Evolutionary conservation across 1,140 invertebrate genomes (phyloP), one percentile per base, ranked within the genome.

Genomic region (Drosophila ambigua): DNA sequence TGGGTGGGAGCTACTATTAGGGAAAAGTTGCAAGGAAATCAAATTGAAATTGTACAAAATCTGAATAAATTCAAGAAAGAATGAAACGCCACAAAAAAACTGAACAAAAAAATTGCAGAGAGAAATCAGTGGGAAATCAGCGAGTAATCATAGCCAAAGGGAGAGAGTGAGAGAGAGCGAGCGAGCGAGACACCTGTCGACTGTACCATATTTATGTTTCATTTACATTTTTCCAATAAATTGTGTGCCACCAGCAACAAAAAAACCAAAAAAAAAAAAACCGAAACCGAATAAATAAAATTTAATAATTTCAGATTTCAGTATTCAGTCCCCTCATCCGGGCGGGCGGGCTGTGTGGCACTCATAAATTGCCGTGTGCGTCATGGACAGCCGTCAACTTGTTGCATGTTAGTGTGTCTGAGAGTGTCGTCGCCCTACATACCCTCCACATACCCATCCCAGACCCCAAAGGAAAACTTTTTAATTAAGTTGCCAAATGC

Each of bases 201-300:
- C 52, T 55, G 72, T 49, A 55, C 28, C 26, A 67, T 83, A 84
- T 87, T 81, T 84, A 84, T 87, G 81, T 81, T 84, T 81, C 82
- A 87, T 87, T 87, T 87, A 85, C 78, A 67, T 81, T 64, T 77
- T 82, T 82, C 72, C 78, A 87, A 85, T 87, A 85, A 87, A 87
- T 87, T 85, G 45, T 85, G 45, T 35, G 23, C 60, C 31, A 60
- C 51, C 59, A 8, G n/a, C 15, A 39, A 13, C 20, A 35, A 48
- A 59, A 67, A 71, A 20, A 51, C 52, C n/a, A 48, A 35, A 48
- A 26, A n/a, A 53, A 20, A n/a, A 48, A 44, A 31, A 6, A 45
- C 20, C 20, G 20, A 45, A 28, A 20, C 31, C 45, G 49, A 60
- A 55, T 35, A 75, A 73, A 75, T 52, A 77, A 58, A 79, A 76